A percentile compares a stretch with the other conserved stretches of the same genome.
These are phyloP conservation scores for Dysidea cf. avara DNA, from an alignment of 37 sponge, comb jelly and placozoan species.

Conservation along the genomic window DNA sequence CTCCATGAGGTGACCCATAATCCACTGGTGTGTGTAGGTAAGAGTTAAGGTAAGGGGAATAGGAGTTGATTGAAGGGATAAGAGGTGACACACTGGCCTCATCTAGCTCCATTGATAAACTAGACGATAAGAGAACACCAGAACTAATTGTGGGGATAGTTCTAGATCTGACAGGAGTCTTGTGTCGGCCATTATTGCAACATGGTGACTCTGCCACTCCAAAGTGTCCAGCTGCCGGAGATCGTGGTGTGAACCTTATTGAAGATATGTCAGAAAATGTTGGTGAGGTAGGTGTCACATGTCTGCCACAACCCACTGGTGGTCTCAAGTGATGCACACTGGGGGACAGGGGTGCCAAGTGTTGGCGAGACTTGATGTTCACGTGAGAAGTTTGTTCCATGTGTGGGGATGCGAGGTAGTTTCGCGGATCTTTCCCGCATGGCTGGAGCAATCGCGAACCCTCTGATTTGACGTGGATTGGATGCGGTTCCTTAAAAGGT, in stretches of 20 bases:
- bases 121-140: neutral
- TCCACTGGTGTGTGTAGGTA: neutral
- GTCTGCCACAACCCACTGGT: slow-evolving; percentile 1
- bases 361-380: no score
- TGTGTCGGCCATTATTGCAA: neutral
- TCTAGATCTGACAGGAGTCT: neutral
- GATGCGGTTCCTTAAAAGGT: no score
- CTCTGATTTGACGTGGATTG: no score
- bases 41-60: slow-evolving; percentile 59
- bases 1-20: slow-evolving; percentile 17
- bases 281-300: slow-evolving; percentile 41
- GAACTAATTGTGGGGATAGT: slow-evolving; percentile 20
- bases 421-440: no score
- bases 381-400: no score
- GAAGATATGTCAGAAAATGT: slow-evolving; percentile 62
- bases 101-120: slow-evolving; percentile 34
- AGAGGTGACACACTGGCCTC: slow-evolving; percentile 32
- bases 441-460: no score
- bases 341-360: no score
- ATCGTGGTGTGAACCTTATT: slow-evolving; percentile 45
- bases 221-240: slow-evolving; percentile 12
- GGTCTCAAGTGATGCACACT: slow-evolving; percentile 29
- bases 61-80: slow-evolving; percentile 44
- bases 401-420: no score
- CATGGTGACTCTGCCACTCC: neutral